A percentile compares a stretch with the other conserved stretches of the same genome.
phyloP scores from a whole-genome alignment of 2,797 vertebrate genomes.

The Aythya fuligula region DNA sequence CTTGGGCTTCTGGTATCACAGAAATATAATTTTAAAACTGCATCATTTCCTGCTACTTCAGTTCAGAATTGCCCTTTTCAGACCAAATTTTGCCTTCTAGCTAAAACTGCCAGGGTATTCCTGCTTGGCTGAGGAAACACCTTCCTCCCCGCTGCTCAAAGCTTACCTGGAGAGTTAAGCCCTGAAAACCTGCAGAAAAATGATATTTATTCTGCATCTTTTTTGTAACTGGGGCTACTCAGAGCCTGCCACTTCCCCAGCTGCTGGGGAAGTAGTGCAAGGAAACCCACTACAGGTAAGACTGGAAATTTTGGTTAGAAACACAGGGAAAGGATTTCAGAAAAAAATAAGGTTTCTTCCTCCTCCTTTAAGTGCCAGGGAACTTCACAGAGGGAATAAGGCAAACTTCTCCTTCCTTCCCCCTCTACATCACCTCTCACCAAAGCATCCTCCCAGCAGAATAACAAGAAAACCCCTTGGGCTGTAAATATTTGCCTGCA shows the following conservation, averaged over 20 bases:
- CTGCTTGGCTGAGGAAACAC: not conserved
- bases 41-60: not conserved
- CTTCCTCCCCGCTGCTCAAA: not conserved
- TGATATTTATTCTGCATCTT: not conserved
- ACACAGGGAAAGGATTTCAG: not conserved
- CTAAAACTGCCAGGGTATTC: not conserved
- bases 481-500: not conserved
- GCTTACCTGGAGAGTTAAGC: not conserved
- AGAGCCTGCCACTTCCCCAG: not conserved
- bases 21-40: not conserved
- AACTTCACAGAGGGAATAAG: not conserved
- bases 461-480: not conserved
- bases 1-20: not conserved
- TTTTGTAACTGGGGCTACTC: not conserved
- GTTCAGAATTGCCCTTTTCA: not conserved
- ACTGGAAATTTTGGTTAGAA: not conserved
- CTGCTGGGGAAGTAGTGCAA: rapidly evolving
- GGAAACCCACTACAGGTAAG: not conserved
- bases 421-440: not conserved
- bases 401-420: not conserved
- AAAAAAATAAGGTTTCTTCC: not conserved
- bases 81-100: not conserved
- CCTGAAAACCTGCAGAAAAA: not conserved
- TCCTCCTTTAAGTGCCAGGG: not conserved
- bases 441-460: not conserved